Conservation (phyloP, 2,797 vertebrate species). For the Otus scops region DNA sequence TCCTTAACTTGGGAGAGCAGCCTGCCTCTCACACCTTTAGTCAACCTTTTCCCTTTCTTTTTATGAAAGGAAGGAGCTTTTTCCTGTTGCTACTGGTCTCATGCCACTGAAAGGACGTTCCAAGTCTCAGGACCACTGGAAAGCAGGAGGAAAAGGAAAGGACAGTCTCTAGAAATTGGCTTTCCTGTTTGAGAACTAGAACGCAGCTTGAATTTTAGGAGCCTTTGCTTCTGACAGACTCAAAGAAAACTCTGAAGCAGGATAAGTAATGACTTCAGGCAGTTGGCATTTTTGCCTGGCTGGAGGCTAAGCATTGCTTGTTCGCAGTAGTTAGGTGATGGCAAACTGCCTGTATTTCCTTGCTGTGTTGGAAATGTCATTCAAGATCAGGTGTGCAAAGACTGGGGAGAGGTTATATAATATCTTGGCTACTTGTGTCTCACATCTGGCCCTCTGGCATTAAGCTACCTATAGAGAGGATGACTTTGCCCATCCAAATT, state of each 20-base stretch:
- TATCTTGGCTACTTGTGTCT: conserved; percentile 9
- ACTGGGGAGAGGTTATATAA: conserved; percentile 18
- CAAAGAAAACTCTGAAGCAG: neutral
- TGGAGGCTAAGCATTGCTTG: neutral
- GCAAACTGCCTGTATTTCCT: neutral
- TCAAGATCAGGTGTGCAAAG: conserved; percentile 34
- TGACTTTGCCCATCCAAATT: conserved; percentile 16
- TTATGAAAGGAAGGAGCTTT: conserved; percentile 51
- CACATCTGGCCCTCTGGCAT: conserved; percentile 49
- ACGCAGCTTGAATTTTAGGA: neutral
- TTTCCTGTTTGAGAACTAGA: neutral
- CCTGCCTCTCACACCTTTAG: neutral
- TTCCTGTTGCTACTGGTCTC: conserved; percentile 54
- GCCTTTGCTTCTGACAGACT: neutral
- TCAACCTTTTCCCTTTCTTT: conserved; percentile 24
- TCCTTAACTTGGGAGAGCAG: neutral
- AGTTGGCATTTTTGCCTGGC: neutral
- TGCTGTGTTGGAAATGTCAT: conserved; percentile 26
- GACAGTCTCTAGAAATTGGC: neutral
- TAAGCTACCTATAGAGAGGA: neutral
- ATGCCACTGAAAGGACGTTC: conserved; percentile 8
- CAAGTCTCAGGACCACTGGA: neutral
- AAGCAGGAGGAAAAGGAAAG: neutral
- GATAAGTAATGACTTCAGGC: neutral
- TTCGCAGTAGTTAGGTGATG: neutral